A percentile compares a stretch with the other conserved stretches of the same genome.
These are phyloP conservation scores for Orius insidiosus DNA, from an alignment of 1,140 invertebrate species.

Conservation along the genomic window DNA sequence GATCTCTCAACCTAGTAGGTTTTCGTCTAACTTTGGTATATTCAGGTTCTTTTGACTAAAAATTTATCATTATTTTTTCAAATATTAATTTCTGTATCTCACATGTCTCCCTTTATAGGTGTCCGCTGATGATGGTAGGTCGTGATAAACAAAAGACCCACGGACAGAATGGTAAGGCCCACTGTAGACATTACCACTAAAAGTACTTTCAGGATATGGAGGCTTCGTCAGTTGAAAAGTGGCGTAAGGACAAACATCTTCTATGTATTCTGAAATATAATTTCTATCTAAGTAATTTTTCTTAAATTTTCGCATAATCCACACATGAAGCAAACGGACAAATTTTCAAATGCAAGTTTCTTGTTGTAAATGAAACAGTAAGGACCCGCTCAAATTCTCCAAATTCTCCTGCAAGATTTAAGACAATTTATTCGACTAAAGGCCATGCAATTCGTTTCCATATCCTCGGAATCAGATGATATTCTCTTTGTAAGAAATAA, in stretches of 20 bases:
- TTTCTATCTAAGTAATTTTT: no score
- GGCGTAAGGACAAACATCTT: conserved; percentile 80
- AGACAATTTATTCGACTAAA: no score
- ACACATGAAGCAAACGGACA: not conserved
- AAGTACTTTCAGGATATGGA: conserved; percentile 70
- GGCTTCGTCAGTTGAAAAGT: conserved; percentile 77
- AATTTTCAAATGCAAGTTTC: not conserved
- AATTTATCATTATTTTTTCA: conserved; percentile 3
- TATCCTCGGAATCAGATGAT: no score
- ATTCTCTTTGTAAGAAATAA: no score
- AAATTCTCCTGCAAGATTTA: not conserved
- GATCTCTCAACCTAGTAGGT: conserved; percentile 51
- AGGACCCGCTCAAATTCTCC: no score
- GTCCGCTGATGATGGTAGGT: conserved; percentile 37
- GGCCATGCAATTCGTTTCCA: no score
- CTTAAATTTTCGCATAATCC: not conserved
- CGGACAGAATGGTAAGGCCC: conserved; percentile 69
- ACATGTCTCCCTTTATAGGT: conserved; percentile 38
- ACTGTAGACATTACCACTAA: conserved; percentile 72
- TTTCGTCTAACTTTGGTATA: conserved; percentile 66
- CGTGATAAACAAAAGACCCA: conserved; percentile 79
- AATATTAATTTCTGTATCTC: conserved; percentile 16
- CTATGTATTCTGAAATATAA: conserved; percentile 53
- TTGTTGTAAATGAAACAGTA: no score
- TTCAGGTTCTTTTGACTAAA: conserved; percentile 55